Evolutionary conservation across 64 coral and sea anemone genomes (phyloP).

Genomic region (Actinia tenebrosa): DNA sequence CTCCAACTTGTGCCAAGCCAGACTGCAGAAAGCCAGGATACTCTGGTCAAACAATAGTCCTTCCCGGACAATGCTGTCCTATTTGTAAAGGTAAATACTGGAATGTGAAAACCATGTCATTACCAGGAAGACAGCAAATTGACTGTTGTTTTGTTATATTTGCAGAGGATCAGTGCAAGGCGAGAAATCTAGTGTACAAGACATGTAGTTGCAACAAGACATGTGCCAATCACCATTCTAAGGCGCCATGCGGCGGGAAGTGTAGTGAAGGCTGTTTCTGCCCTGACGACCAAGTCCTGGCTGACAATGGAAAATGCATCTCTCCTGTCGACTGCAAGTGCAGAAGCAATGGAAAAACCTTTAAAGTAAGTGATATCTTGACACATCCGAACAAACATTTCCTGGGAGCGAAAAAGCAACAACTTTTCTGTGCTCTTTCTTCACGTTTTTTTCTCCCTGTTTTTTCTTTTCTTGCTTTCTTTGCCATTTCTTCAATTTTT

Average conservation of each 20-base stretch:
- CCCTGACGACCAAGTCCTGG: neutral
- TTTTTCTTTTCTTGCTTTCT: too few relatives aligned
- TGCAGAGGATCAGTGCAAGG: slow-evolving; percentile 72
- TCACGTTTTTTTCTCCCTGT: too few relatives aligned
- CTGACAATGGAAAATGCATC: slow-evolving; percentile 32
- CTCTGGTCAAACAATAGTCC: neutral
- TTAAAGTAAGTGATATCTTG: slow-evolving; percentile 29
- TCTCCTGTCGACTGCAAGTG: slow-evolving; percentile 22
- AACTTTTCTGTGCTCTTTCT: too few relatives aligned
- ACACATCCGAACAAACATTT: too few relatives aligned
- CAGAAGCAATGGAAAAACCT: slow-evolving; percentile 15
- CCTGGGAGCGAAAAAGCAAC: too few relatives aligned
- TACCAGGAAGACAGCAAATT: neutral
- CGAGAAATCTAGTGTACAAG: slow-evolving; percentile 52
- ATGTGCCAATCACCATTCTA: neutral
- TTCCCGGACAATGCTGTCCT: slow-evolving; percentile 49
- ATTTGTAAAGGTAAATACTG: slow-evolving; percentile 48
- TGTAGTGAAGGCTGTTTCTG: slow-evolving; percentile 76
- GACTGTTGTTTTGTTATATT: neutral
- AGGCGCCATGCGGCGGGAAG: neutral
- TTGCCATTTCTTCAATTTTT: too few relatives aligned
- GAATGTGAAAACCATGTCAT: neutral
- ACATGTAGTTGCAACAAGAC: slow-evolving; percentile 57
- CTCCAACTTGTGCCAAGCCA: slow-evolving; percentile 22
- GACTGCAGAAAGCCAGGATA: slow-evolving; percentile 32